Conservation (phyloP, 2,113 vertebrate genomes). For the Sturnus vulgaris region DNA sequence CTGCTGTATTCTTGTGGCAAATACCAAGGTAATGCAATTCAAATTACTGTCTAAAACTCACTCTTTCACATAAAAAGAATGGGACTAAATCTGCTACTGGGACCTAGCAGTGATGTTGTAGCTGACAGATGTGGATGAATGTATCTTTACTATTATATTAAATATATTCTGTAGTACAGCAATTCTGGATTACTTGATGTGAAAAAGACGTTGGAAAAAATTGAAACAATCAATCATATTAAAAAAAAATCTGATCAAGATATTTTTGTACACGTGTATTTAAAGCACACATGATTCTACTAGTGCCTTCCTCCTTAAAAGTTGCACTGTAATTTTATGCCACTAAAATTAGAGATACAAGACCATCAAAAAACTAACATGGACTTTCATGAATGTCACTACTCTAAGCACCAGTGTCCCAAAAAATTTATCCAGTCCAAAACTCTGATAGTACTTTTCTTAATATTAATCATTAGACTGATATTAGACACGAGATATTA, state of each 20-base stretch:
- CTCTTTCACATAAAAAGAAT: not conserved
- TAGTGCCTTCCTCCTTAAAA: not conserved
- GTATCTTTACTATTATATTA: not conserved
- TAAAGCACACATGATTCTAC: not conserved
- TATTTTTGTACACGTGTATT: not conserved
- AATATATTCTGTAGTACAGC: not conserved
- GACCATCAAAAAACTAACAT: not conserved
- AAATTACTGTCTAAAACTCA: not conserved
- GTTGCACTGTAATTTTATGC: not conserved
- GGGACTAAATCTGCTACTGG: not conserved
- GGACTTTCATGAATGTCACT: not conserved
- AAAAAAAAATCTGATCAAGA: not conserved
- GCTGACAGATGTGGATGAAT: not conserved
- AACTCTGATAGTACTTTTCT: not conserved
- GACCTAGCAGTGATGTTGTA: not conserved
- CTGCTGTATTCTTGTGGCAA: not conserved
- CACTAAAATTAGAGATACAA: not conserved
- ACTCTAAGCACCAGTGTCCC: not conserved
- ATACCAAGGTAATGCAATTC: not conserved
- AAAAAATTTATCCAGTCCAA: not conserved
- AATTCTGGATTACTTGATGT: not conserved
- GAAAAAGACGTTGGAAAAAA: not conserved
- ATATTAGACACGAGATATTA: not conserved
- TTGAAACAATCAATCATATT: not conserved
- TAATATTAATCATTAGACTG: not conserved